Evolutionary conservation across 2,888 invertebrate species (phyloP).

Genomic region (Oscheius sp.): DNA sequence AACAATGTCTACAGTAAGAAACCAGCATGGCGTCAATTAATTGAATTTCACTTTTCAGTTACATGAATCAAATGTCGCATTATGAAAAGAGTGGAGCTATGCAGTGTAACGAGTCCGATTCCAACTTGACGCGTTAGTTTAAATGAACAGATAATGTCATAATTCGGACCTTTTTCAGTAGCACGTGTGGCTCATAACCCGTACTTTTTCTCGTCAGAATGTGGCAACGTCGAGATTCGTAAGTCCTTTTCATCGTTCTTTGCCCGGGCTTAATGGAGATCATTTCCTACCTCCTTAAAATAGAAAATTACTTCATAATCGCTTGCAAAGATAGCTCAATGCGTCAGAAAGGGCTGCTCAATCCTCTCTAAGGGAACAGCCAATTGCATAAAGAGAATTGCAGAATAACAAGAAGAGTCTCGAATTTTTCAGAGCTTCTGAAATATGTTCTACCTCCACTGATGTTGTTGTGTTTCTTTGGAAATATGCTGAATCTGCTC

Average conservation of each 20-base stretch:
- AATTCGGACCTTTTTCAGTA: constrained; percentile 18
- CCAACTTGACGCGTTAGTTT: constrained; percentile 26
- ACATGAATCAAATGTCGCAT: constrained; percentile 9
- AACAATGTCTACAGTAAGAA: constrained; percentile 26
- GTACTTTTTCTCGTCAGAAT: constrained; percentile 42
- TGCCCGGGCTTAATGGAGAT: not conserved
- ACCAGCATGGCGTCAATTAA: not conserved
- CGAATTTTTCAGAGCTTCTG: constrained; percentile 46
- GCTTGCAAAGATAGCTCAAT: constrained; percentile 22
- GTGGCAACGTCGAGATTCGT: constrained; percentile 48
- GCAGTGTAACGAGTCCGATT: constrained; percentile 9
- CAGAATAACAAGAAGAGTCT: not conserved
- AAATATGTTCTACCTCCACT: constrained; percentile 62
- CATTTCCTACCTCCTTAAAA: constrained; percentile 24
- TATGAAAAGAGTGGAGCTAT: constrained; percentile 19
- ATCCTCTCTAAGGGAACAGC: not conserved
- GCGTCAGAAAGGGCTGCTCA: not conserved
- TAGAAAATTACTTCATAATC: constrained; percentile 18
- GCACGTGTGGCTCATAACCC: constrained; percentile 26
- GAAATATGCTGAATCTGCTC: constrained; percentile 67
- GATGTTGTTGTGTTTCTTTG: constrained; percentile 64
- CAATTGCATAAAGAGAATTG: not conserved
- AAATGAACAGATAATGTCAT: not conserved
- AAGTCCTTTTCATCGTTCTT: constrained; percentile 12
- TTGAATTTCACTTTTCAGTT: constrained; percentile 6